These are phyloP conservation scores for Sinodicranocentrus sp. DNA, from an alignment of 2,888 invertebrate genomes.

Conservation along the genomic window DNA sequence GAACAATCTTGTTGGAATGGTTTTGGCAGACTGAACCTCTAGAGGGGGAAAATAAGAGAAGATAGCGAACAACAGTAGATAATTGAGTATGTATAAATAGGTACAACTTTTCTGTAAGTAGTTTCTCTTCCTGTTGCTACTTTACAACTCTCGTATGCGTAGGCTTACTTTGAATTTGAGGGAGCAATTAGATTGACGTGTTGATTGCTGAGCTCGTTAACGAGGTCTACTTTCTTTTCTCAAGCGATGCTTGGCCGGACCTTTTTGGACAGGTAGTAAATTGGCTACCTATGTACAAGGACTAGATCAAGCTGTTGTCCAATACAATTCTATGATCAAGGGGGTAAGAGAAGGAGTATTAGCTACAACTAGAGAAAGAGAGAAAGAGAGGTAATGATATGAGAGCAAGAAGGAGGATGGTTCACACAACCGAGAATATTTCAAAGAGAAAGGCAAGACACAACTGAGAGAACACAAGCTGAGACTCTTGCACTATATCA, in stretches of 20 bases:
- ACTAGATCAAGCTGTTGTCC: constrained; percentile 42
- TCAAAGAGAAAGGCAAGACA: constrained; percentile 70
- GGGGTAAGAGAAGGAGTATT: constrained; percentile 40
- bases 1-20: not conserved
- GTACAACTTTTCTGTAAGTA: not conserved
- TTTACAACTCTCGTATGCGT: not conserved
- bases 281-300: constrained; percentile 15
- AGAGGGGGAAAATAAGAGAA: not conserved
- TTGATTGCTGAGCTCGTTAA: constrained; percentile 37
- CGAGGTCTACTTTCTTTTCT: not conserved
- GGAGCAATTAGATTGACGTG: constrained; percentile 49
- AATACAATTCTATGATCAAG: constrained; percentile 15
- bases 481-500: constrained; percentile 54
- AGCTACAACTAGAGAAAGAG: constrained; percentile 30
- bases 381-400: constrained; percentile 36
- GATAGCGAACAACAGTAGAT: constrained; percentile 6
- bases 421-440: constrained; percentile 58
- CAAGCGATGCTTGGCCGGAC: too few relatives aligned
- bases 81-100: too few relatives aligned
- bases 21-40: not conserved
- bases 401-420: constrained; percentile 42
- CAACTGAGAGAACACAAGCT: constrained; percentile 62
- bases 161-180: constrained; percentile 45
- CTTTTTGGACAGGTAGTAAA: constrained; percentile 17
- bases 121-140: constrained; percentile 36